Evolutionary conservation across 2,797 vertebrate species (phyloP), one percentile per base, ranked within the genome.

Genomic region (Sebastes umbrosus): DNA sequence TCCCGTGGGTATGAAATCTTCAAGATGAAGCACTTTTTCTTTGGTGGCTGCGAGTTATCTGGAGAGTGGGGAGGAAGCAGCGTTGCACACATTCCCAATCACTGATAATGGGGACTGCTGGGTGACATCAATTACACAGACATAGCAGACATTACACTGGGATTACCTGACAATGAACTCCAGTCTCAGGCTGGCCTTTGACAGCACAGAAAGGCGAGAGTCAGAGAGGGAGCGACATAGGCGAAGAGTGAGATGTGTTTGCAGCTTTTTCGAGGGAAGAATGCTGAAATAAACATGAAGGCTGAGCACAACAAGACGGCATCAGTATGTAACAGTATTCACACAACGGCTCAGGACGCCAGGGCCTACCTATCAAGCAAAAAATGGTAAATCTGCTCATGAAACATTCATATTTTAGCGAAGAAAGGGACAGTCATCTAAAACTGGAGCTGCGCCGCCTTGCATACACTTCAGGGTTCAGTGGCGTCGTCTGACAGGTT

Each of bases 361-460:
- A 34, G 73, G 59, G 73, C 71, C 81, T 69, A 83, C 80, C 71
- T 75, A 83, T 76, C 81, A 82, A 84, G 65, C 58, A 85, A 75
- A 73, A 82, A 83, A 78, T 76, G 24, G 31, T 67, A 85, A 79
- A 87, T 74, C 74, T 82, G 39, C 77, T 85, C 59, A 89, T 88
- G 85, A 92, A 90, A 87, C 80, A 94, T 94, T 93, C 87, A 93
- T 87, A 78, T 73, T 78, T 78, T 18, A 36, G 29, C 25, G 62
- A 32, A 87, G 64, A 67, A 57, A 24, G 52, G 75, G 70, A 60
- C 69, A 52, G 69, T 50, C 55, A 62, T 83, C 46, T 65, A 25
- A 73, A 73, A 65, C 58, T 62, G 5, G 34, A 71, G 74, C 68
- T 67, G 69, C 72, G 18, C 29, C 24, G 32, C 66, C 66, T 79